Conservation (phyloP, 1,140 invertebrate species). For the Akabosia matsudoensis region DNA sequence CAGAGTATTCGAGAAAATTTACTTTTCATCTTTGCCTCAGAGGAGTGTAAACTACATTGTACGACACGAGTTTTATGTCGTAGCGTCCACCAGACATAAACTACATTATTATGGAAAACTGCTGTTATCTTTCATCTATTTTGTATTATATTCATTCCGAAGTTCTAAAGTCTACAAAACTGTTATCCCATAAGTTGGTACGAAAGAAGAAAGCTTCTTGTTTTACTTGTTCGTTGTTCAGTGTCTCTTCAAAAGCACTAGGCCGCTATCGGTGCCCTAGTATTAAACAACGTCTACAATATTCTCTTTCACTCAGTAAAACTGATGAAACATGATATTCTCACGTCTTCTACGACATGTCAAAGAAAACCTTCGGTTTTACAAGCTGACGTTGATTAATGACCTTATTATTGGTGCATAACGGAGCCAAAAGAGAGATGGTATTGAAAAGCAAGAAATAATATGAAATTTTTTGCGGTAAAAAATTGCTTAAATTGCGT, state of each 20-base stretch:
- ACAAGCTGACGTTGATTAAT: constrained; percentile 21
- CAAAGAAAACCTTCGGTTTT: constrained; percentile 19
- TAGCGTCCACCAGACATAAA: neutral
- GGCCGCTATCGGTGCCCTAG: neutral
- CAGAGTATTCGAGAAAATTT: neutral
- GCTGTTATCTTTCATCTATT: too few species aligned
- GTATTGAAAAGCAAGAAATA: neutral
- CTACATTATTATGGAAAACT: too few species aligned
- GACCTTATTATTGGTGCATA: constrained; percentile 17
- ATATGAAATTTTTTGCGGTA: neutral
- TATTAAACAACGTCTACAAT: neutral
- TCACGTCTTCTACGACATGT: neutral
- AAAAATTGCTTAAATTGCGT: too few species aligned
- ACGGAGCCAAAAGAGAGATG: neutral
- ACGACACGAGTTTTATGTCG: neutral
- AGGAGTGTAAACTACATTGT: neutral
- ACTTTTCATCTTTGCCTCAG: constrained; percentile 1
- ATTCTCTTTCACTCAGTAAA: neutral
- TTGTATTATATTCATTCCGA: too few species aligned
- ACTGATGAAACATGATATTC: constrained; percentile 17
- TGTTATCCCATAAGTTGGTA: neutral
- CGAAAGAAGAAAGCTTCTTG: neutral
- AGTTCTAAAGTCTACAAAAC: neutral
- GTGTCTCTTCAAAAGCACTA: neutral
- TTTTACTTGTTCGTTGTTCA: neutral